These are phyloP conservation scores for Oryzias javanicus DNA, from an alignment of 2,113 vertebrate species.

Conservation along the genomic window DNA sequence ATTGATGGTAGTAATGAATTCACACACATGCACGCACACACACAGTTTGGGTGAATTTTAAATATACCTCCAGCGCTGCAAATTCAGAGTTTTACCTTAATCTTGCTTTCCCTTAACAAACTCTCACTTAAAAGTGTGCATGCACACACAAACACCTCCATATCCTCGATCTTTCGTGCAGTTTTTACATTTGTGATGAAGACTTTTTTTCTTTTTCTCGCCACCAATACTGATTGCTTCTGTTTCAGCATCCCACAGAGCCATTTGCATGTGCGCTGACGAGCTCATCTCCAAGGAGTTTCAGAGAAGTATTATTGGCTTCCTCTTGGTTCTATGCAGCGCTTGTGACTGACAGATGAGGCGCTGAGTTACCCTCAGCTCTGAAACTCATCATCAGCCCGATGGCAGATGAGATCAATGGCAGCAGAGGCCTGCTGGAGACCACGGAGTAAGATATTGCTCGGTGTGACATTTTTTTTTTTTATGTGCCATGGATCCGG, in stretches of 20 bases:
- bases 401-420: conserved; percentile 95
- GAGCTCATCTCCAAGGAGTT: conserved; percentile 2
- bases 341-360: conserved; percentile 91
- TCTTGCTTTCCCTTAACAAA: conserved; percentile 36
- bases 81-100: conserved; percentile 42
- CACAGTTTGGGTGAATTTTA: conserved; percentile 58
- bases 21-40: conserved; percentile 32
- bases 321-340: conserved; percentile 73
- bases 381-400: conserved; percentile 96
- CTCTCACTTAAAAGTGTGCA: conserved; percentile 3
- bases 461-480: neutral
- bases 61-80: conserved; percentile 55
- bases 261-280: conserved; percentile 11
- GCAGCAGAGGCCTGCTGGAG: conserved; percentile 90
- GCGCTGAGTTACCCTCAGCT: conserved; percentile 89
- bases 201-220: conserved; percentile 1
- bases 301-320: conserved; percentile 23
- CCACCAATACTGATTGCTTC: conserved; percentile 18
- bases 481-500: neutral
- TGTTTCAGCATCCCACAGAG: conserved; percentile 9
- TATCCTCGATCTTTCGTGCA: conserved; percentile 11
- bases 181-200: neutral
- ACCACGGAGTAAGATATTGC: conserved; percentile 87
- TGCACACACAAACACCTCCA: neutral
- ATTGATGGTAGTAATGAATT: conserved; percentile 76